Conservation (phyloP, 2,797 vertebrate species). For the Pyrocephalus nanus region DNA sequence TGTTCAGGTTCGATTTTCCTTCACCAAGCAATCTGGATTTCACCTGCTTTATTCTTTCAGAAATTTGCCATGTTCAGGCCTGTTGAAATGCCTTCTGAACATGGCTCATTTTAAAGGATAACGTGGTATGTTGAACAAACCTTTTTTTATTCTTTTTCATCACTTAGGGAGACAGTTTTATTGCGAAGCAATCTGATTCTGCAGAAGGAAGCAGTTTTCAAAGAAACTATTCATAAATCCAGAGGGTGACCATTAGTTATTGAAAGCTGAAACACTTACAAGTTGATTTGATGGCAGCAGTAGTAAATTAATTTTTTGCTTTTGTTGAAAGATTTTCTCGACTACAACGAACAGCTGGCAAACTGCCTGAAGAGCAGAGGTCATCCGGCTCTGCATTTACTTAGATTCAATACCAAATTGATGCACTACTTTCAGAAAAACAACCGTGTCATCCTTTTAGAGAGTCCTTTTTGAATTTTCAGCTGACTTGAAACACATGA, state of each 20-base stretch:
- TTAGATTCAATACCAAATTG: background rate
- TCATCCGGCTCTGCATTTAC: background rate
- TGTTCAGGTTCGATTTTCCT: background rate
- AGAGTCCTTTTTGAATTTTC: background rate
- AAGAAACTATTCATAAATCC: background rate
- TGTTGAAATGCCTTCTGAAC: background rate
- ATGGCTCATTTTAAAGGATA: background rate
- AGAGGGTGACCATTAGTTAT: background rate
- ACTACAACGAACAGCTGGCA: fast-evolving
- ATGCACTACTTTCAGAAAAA: background rate
- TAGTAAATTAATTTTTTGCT: background rate
- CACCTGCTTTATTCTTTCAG: background rate
- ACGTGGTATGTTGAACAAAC: background rate
- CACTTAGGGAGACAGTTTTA: background rate
- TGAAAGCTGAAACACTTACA: background rate
- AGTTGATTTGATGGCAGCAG: background rate
- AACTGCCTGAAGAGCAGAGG: background rate
- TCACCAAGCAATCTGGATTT: background rate
- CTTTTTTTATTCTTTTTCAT: background rate
- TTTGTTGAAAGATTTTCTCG: background rate
- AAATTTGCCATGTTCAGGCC: background rate
- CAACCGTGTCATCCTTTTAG: background rate
- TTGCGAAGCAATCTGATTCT: background rate
- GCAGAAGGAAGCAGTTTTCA: background rate
- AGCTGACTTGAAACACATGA: background rate